Conservation (phyloP, 2,113 vertebrate genomes). For the Thomomys bottae region DNA sequence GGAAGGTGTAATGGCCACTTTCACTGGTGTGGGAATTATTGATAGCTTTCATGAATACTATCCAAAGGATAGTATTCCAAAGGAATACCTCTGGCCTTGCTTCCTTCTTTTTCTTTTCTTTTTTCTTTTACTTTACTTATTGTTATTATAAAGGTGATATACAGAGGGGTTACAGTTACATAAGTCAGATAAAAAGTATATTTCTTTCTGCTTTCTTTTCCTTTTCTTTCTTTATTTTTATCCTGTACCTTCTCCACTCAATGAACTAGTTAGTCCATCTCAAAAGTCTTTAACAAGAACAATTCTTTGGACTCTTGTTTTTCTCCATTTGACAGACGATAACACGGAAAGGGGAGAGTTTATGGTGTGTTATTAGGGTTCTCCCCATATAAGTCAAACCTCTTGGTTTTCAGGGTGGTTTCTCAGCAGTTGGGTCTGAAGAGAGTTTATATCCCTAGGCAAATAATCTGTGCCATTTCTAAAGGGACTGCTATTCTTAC, state of each 20-base stretch:
- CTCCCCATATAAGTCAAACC: neutral
- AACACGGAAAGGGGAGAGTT: constrained; percentile 23
- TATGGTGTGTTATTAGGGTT: neutral
- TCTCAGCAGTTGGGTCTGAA: neutral
- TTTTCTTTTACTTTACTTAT: too few species aligned
- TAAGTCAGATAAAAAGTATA: too few species aligned
- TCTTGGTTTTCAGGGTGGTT: constrained; percentile 12
- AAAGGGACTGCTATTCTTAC: neutral
- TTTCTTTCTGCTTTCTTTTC: too few species aligned
- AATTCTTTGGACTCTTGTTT: constrained; percentile 54
- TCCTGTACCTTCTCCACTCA: neutral
- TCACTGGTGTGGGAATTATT: neutral
- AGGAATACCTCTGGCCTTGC: neutral
- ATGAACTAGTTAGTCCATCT: neutral
- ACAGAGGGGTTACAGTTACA: too few species aligned
- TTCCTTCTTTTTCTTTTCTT: neutral
- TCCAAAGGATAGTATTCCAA: neutral
- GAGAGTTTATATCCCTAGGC: neutral
- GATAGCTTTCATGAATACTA: neutral
- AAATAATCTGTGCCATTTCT: neutral
- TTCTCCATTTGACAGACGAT: constrained; percentile 65
- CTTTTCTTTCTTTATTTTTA: neutral
- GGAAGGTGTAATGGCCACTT: neutral
- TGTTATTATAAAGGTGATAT: too few species aligned
- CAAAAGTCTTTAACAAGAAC: constrained; percentile 8